Conservation (phyloP, 1,140 invertebrate species). For the Solen grandis region DNA sequence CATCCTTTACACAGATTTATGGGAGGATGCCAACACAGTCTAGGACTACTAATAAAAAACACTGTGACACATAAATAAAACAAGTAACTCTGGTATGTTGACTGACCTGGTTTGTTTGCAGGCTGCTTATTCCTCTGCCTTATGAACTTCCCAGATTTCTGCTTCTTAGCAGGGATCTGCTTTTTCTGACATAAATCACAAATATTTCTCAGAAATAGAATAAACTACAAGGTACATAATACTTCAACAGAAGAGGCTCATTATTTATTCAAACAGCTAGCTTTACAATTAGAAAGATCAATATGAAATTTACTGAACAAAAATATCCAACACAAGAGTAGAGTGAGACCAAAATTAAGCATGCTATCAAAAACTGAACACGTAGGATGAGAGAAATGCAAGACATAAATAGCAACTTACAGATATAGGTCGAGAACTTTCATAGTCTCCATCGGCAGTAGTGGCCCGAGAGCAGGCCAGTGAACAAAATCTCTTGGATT, state of each 20-base stretch:
- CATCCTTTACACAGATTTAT: too few species aligned
- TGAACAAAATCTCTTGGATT: conserved; percentile 85
- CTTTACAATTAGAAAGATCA: neutral
- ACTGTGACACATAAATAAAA: too few species aligned
- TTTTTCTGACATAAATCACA: conserved; percentile 41
- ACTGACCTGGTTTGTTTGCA: conserved; percentile 32
- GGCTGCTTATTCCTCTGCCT: conserved; percentile 29
- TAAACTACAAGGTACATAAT: neutral
- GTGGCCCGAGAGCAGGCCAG: conserved; percentile 75
- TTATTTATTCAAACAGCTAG: neutral
- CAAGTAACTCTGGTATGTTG: too few species aligned
- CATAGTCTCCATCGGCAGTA: too few species aligned
- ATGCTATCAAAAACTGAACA: too few species aligned
- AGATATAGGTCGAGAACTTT: too few species aligned
- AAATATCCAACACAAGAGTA: neutral
- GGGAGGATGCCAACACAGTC: too few species aligned
- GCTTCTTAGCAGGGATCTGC: conserved; percentile 45
- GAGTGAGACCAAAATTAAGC: too few species aligned
- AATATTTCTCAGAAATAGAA: neutral
- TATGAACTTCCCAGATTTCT: conserved; percentile 44
- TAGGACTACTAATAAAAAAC: too few species aligned
- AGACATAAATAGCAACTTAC: too few species aligned
- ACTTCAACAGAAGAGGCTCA: neutral
- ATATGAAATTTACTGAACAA: neutral
- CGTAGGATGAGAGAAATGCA: too few species aligned